A percentile compares a stretch with the other conserved stretches of the same genome.
Evolutionary conservation across 1,140 invertebrate genomes (phyloP).

Genomic region (Drosophila ercepeae): DNA sequence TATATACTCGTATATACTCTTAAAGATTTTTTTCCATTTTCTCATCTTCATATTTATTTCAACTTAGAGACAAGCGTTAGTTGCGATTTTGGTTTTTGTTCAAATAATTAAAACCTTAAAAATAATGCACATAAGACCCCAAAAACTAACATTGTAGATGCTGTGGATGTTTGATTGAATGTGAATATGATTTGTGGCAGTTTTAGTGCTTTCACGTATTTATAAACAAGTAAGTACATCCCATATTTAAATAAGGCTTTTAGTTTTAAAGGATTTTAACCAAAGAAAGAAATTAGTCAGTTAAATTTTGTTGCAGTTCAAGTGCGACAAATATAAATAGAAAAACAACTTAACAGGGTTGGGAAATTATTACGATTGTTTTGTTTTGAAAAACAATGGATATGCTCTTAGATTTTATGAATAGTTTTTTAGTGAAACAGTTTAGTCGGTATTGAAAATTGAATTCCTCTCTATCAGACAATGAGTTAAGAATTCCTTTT

Average conservation of each 20-base stretch:
- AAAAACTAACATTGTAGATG: conserved; percentile 23
- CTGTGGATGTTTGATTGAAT: conserved; percentile 9
- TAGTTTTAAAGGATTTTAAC: background rate
- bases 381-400: conserved; percentile 80
- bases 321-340: conserved; percentile 44
- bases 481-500: conserved; percentile 51
- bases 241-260: conserved; percentile 8
- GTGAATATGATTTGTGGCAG: conserved; percentile 60
- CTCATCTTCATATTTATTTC: conserved; percentile 17
- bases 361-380: conserved; percentile 8
- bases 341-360: conserved; percentile 53
- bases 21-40: conserved; percentile 10
- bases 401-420: conserved; percentile 65
- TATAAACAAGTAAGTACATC: conserved; percentile 57
- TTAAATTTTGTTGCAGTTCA: conserved; percentile 31
- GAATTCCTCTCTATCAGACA: conserved; percentile 34
- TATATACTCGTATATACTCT: conserved; percentile 37
- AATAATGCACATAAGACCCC: conserved; percentile 46
- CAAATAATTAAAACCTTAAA: conserved; percentile 60
- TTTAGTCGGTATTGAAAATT: conserved; percentile 44
- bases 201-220: conserved; percentile 65
- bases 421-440: conserved; percentile 54
- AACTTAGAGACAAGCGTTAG: conserved; percentile 76
- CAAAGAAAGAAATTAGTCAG: conserved; percentile 23
- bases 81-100: conserved; percentile 73